Evolutionary conservation across 2,797 vertebrate genomes (phyloP), one percentile per base, ranked within the genome.

Genomic region (Sebastiscus albofasciatus): DNA sequence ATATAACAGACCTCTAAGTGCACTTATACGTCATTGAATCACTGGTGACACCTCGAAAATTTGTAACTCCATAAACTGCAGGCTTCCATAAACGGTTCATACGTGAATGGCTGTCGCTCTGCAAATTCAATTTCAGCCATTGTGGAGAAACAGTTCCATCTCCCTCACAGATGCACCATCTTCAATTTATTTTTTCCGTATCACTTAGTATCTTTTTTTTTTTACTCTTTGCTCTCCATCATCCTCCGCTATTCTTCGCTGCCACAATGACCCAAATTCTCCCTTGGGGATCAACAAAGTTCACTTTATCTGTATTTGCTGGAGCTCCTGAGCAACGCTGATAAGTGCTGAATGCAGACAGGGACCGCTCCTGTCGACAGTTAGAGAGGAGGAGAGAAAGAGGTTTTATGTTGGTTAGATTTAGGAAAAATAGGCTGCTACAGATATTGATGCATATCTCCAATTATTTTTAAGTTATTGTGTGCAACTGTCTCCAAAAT

Each of bases 231-330:
- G 60, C 77, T 69, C 71, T 73, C 61, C 42, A 61, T 83, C 72
- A 69, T 78, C 29, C 75, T 46, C 24, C 1, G 8, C 75, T 70
- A 24, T 75, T 80, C 68, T 64, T 26, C 2, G 1, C 67, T 22
- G 73, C 73, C 61, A 46, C 85, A 77, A 74, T 75, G 61, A 85
- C 84, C 72, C 55, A 60, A 20, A 82, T 67, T 83, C 59, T 62
- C 79, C 82, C 82, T 14, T 11, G 8, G 72, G 85, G 76, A 87
- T 84, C 77, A 66, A 79, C 72, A 81, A 18, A 75, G 72, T 81
- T 89, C 79, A 84, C 62, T 75, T 78, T 73, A 72, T 84, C 90
- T 67, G 79, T 62, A 2, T 85, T 71, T 77, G 39, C 55, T 14
- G 55, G 42, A 64, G 72, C 77, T 75, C 60, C 59, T 82, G 69